These are phyloP conservation scores for Leptura quadrifasciata DNA, from an alignment of 2,888 invertebrate genomes.

Conservation along the genomic window DNA sequence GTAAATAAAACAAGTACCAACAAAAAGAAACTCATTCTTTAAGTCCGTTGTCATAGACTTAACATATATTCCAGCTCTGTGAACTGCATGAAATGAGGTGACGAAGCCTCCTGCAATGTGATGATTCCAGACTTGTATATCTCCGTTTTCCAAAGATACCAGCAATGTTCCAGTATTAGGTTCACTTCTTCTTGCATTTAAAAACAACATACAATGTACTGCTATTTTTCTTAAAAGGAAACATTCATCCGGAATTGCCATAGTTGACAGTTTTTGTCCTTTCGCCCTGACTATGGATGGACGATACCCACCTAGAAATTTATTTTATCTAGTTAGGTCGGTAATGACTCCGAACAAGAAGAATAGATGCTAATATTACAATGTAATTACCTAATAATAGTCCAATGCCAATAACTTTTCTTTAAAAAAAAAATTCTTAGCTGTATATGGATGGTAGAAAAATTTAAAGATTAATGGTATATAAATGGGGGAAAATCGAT, in stretches of 20 bases:
- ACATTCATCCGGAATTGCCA: constrained; percentile 71
- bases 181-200: constrained; percentile 77
- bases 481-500: no score
- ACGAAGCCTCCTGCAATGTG: constrained; percentile 84
- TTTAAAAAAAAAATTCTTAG: no score
- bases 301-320: no score
- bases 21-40: constrained; percentile 83
- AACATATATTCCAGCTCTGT: constrained; percentile 81
- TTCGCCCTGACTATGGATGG: constrained; percentile 30
- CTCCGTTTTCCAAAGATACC: constrained; percentile 84
- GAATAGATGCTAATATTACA: no score
- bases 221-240: constrained; percentile 76
- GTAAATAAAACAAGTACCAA: constrained; percentile 72
- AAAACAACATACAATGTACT: constrained; percentile 81
- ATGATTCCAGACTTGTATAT: constrained; percentile 88
- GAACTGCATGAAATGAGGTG: constrained; percentile 82
- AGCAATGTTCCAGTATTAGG: constrained; percentile 79
- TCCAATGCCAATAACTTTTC: no score
- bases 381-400: no score
- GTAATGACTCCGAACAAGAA: no score
- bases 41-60: constrained; percentile 83
- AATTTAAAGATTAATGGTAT: no score
- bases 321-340: no score
- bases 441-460: no score
- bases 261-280: constrained; percentile 72